Conservation (phyloP, 1,140 invertebrate genomes). For the Bacillus rossius region DNA sequence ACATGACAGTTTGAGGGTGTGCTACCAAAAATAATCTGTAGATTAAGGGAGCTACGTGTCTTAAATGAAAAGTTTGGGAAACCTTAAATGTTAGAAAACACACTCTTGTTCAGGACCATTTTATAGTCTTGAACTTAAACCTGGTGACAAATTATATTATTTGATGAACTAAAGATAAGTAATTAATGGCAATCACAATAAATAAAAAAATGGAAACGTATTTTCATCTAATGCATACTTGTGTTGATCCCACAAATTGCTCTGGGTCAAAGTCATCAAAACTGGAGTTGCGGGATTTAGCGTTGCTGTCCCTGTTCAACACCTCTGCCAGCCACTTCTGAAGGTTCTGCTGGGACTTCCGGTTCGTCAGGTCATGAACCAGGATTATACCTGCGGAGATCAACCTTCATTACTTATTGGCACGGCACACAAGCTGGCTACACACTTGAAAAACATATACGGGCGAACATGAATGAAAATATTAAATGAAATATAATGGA, state of each 20-base stretch:
- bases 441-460: not conserved
- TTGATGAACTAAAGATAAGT: too few species aligned
- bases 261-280: constrained; percentile 83
- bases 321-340: constrained; percentile 91
- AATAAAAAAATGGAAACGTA: too few species aligned
- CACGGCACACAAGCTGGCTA: not conserved
- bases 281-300: constrained; percentile 31
- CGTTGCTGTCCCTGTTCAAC: constrained; percentile 65
- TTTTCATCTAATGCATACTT: constrained; percentile 40
- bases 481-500: too few species aligned
- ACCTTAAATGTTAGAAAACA: too few species aligned
- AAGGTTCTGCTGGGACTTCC: constrained; percentile 92
- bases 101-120: too few species aligned
- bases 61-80: too few species aligned
- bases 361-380: constrained; percentile 94
- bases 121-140: too few species aligned
- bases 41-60: too few species aligned
- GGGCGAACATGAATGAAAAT: not conserved
- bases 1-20: too few species aligned
- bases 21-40: too few species aligned
- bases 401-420: not conserved
- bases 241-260: constrained; percentile 77
- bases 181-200: too few species aligned
- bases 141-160: too few species aligned
- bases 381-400: constrained; percentile 73